Base-by-base conservation (phyloP, 2,797 vertebrate genomes). In the Gallinago solitaria region DNA sequence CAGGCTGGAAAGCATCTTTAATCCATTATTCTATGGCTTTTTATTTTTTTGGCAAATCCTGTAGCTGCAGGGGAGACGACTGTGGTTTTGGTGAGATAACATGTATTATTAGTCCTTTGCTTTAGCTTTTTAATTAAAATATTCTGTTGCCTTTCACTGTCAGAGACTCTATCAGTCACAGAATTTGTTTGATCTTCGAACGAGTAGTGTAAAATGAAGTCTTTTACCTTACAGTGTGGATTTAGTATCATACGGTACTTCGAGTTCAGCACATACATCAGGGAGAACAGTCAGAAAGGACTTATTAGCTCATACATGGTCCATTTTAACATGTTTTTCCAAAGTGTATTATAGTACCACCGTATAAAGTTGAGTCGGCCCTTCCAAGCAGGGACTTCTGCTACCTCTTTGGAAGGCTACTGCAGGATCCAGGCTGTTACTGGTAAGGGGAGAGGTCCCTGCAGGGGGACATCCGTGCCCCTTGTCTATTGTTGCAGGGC, bases 21-120 rank as follows among this genome's bases (percentile, higher is more conserved):
- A 98, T 95, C 93, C 96, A 98, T 98, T 98, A 97, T 96, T 97
- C 87, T 95, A 98, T 5, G 15, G 5, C 2, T 98, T 98, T 98
- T 98, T 97, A 82, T 92, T 97, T 97, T 89, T 98, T 98, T 98
- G 97, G 96, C 97, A 69, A 97, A 93, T 95, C 53, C 59, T 89
- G 64, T 91, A 93, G 95, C 94, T 88, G 95, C 96, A 96, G 85
- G 93, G 96, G 94, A 97, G 95, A 97, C 47, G 56, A 96, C 91
- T 94, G 95, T 89, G 98, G 97, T 77, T 98, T 98, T 97, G 95
- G 97, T 95, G 98, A 98, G 93, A 95, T 97, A 88, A 92, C 97
- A 97, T 98, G 98, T 97, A 98, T 97, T 98, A 98, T 97, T 98
- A 98, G 97, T 98, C 95, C 94, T 97, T 98, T 97, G 97, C 97